Percentiles rank a stretch among this genome's conserved stretches.
Conservation (phyloP, 2,797 vertebrate genomes). For the Brachyalestes nurse region DNA sequence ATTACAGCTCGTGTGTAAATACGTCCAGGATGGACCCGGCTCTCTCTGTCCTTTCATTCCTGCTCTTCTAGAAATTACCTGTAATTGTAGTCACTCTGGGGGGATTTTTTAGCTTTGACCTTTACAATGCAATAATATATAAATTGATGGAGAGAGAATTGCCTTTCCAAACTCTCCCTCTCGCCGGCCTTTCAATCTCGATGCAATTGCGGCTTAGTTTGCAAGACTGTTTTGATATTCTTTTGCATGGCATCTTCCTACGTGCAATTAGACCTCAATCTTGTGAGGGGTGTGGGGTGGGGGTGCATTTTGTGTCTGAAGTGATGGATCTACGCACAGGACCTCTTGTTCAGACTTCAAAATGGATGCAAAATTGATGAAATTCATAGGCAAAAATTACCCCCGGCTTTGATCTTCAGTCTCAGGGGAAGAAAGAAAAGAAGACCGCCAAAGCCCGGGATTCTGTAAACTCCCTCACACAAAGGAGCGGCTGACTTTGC, state of each 20-base stretch:
- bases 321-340: conserved; percentile 78
- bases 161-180: conserved; percentile 67
- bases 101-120: conserved; percentile 81
- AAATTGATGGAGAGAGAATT: conserved; percentile 79
- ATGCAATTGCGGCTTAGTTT: conserved; percentile 60
- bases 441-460: conserved; percentile 81
- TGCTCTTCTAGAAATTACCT: conserved; percentile 86
- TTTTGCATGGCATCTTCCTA: conserved; percentile 69
- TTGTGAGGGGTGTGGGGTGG: conserved; percentile 50
- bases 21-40: conserved; percentile 81
- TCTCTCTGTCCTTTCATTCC: conserved; percentile 82
- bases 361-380: conserved; percentile 87
- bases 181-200: conserved; percentile 67
- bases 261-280: conserved; percentile 79
- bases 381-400: conserved; percentile 75
- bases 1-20: conserved; percentile 87
- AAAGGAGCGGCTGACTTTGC: conserved; percentile 76
- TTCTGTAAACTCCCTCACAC: conserved; percentile 86
- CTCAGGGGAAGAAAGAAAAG: conserved; percentile 67
- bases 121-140: conserved; percentile 83
- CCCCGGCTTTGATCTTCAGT: conserved; percentile 84
- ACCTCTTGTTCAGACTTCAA: conserved; percentile 73
- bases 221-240: conserved; percentile 67
- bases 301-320: conserved; percentile 74
- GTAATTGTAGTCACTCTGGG: conserved; percentile 86